A percentile compares a stretch with the other conserved stretches of the same genome.
Evolutionary conservation across 1,140 invertebrate species (phyloP).

Genomic region (Stenopsyche tienmushanensis): DNA sequence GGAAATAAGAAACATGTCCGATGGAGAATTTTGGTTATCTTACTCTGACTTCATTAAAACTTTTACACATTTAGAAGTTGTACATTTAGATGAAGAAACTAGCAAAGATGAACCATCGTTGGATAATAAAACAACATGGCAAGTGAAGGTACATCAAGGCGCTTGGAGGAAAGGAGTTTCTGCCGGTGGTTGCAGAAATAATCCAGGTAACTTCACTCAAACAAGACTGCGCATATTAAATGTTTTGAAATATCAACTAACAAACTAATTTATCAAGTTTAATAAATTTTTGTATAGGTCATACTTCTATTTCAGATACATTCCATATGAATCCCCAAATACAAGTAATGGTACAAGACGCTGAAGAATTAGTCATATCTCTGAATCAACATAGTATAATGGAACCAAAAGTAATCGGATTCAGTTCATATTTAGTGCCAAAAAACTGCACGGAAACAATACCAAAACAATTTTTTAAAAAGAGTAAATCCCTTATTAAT

Average conservation of each 20-base stretch:
- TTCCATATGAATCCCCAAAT: conserved; percentile 94
- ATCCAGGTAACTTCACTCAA: too few species aligned
- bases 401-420: conserved; percentile 93
- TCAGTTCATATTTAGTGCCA: conserved; percentile 77
- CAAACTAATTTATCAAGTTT: too few species aligned
- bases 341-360: conserved; percentile 76
- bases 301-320: conserved; percentile 71
- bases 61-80: conserved; percentile 82
- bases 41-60: conserved; percentile 82
- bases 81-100: conserved; percentile 85
- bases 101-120: conserved; percentile 80
- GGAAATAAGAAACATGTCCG: conserved; percentile 63
- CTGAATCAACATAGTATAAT: conserved; percentile 89
- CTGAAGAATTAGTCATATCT: conserved; percentile 83
- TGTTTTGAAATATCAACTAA: too few species aligned
- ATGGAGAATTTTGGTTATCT: conserved; percentile 87
- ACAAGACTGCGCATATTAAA: too few species aligned
- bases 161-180: conserved; percentile 87
- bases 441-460: conserved; percentile 55
- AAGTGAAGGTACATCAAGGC: conserved; percentile 81
- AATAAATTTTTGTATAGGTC: too few species aligned
- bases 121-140: conserved; percentile 76
- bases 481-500: conserved; percentile 84
- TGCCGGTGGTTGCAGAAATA: conserved; percentile 88
- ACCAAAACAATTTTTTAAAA: conserved; percentile 83